A percentile compares a stretch with the other conserved stretches of the same genome.
Evolutionary conservation across 2,888 invertebrate genomes (phyloP).

Genomic region (Scaptomyza flava): DNA sequence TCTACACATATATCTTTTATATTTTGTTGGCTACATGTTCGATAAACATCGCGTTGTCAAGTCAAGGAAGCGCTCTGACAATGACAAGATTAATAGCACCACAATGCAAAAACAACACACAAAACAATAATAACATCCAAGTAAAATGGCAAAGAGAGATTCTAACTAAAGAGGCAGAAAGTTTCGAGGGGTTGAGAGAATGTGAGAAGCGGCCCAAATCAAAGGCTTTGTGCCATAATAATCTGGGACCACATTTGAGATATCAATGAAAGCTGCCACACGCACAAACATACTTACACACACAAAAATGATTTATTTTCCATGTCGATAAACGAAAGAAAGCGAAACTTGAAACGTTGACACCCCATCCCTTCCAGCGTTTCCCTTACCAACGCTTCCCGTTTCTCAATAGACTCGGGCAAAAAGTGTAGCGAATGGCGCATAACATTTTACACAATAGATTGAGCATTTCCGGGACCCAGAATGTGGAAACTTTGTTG

Average conservation of each 20-base stretch:
- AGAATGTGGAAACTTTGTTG: conserved; percentile 28
- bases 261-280: conserved; percentile 67
- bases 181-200: not conserved
- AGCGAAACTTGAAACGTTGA: conserved; percentile 70
- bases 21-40: conserved; percentile 45
- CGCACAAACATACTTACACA: conserved; percentile 17
- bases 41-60: conserved; percentile 59
- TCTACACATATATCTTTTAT: conserved; percentile 11
- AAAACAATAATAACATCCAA: conserved; percentile 20
- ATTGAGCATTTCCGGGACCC: conserved; percentile 72
- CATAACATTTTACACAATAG: conserved; percentile 75
- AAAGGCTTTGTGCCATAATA: conserved; percentile 74
- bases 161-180: not conserved
- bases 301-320: conserved; percentile 73
- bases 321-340: conserved; percentile 74
- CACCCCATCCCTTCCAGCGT: not conserved
- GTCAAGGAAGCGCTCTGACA: conserved; percentile 47
- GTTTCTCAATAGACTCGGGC: conserved; percentile 27
- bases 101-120: conserved; percentile 34
- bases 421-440: conserved; percentile 57
- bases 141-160: conserved; percentile 25
- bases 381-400: not conserved
- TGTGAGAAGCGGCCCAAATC: conserved; percentile 58
- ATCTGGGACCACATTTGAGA: conserved; percentile 71
- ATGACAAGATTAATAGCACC: conserved; percentile 71